Evolutionary conservation across 2,113 vertebrate species (phyloP).

Genomic region (Mandrillus leucophaeus): DNA sequence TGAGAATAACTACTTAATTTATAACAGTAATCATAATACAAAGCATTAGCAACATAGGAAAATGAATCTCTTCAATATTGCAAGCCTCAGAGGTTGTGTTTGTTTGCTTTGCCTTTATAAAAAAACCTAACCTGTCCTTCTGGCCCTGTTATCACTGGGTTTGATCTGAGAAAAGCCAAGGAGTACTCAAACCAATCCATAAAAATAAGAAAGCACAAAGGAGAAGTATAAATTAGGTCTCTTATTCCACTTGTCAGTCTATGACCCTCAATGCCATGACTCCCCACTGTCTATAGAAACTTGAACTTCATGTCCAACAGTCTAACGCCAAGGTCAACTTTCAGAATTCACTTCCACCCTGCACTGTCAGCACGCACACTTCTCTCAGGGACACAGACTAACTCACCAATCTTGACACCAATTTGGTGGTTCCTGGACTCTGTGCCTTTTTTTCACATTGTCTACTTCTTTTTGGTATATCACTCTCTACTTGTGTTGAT

Average conservation of each 20-base stretch:
- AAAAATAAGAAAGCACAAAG: background rate
- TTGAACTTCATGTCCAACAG: background rate
- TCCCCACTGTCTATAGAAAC: background rate
- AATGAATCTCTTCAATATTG: background rate
- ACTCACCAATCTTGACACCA: background rate
- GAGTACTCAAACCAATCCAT: background rate
- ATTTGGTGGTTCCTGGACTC: too few species aligned
- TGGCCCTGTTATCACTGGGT: background rate
- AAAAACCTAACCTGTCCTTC: background rate
- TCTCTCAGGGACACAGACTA: background rate
- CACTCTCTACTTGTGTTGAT: background rate
- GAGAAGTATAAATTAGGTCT: background rate
- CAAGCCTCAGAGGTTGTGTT: background rate
- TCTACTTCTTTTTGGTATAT: background rate
- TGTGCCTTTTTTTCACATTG: background rate
- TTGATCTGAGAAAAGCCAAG: background rate
- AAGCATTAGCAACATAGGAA: background rate
- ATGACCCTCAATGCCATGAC: background rate
- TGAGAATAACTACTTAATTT: slow-evolving; percentile 22
- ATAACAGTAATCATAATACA: slow-evolving; percentile 2
- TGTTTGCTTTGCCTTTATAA: background rate
- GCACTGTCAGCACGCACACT: background rate
- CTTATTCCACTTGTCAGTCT: background rate
- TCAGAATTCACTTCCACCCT: background rate
- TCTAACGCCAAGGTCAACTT: background rate